Base-by-base conservation (phyloP, 2,888 invertebrate species). In the Pteria penguin region DNA sequence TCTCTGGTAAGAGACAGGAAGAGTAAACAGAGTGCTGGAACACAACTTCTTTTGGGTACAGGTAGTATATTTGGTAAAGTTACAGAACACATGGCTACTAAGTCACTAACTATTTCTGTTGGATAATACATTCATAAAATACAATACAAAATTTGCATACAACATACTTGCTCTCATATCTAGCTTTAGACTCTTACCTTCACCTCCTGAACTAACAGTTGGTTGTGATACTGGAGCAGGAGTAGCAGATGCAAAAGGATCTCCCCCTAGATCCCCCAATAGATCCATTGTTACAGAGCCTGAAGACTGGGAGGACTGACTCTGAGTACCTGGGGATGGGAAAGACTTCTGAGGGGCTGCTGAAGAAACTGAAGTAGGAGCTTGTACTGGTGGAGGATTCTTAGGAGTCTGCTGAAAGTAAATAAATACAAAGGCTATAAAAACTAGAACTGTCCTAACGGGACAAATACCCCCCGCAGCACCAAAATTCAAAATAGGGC, bases 221-320 rank as follows among this genome's bases (percentile, higher is more conserved):
- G 80, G 73, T 8, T 84, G 67, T 67, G 81, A 65, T 45, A 80
- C 76, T 36, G 85, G 67, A 18, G 84, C 78, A 18, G 89, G 82
- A 3, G 88, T 80, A 11, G 86, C 85, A 58, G 85, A 84, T 3
- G 90, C 88, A 78, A 92, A 91, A 0, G 92, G 91, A 76, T 91
- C 91, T 14, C 89, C 89, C 4, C 90, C 90, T 24, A 92, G 83
- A 70, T 92, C 92, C 26, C 90, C 90, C 11, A 92, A 82, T 24
- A 92, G 82, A 83, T 92, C 92, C 81, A 90, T 86, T 4, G 79
- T 84, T 27, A 82, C 81, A 74, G 76, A 83, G 22, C 78, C 81
- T 52, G 85, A 78, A 45, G 84, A 83, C 89, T 94, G 82, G 55
- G 75, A 81, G 32, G 82, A 82, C 76, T 81, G 85, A 75, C 79